Conservation (phyloP, 2,888 invertebrate species). For the Siphonodentalium dalli region DNA sequence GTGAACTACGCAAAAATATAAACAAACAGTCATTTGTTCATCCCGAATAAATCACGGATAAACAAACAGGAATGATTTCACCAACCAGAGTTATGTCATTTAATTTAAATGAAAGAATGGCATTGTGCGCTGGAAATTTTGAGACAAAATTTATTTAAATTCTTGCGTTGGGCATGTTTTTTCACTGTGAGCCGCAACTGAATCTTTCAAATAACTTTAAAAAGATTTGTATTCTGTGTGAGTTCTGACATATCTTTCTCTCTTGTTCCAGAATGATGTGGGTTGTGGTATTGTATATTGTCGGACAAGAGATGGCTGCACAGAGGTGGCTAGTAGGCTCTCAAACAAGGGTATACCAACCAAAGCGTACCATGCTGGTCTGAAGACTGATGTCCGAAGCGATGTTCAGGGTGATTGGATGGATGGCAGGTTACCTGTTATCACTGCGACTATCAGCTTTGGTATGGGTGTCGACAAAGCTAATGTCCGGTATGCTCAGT, state of each 20-base stretch:
- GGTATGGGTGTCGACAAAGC: constrained; percentile 99
- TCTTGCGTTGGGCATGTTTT: no score
- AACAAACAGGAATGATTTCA: no score
- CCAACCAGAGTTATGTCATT: no score
- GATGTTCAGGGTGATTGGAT: constrained; percentile 92
- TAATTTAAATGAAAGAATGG: neutral
- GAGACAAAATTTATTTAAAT: no score
- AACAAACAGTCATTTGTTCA: no score
- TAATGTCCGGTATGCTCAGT: constrained; percentile 77
- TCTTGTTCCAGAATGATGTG: constrained; percentile 38
- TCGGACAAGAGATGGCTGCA: constrained; percentile 89
- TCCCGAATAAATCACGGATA: no score
- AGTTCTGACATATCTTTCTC: neutral
- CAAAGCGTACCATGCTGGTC: constrained; percentile 86
- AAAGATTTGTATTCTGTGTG: neutral
- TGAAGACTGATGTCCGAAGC: constrained; percentile 71
- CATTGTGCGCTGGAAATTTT: no score
- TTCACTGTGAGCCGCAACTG: no score
- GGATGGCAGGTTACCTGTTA: constrained; percentile 84
- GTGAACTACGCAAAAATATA: no score
- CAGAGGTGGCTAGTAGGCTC: constrained; percentile 80
- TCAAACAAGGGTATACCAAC: constrained; percentile 73
- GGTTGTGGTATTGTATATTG: constrained; percentile 93
- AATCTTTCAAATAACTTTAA: no score
- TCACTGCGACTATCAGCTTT: constrained; percentile 96